These are phyloP conservation scores for Bombycilla garrulus DNA, from an alignment of 2,113 vertebrate genomes.

Conservation along the genomic window DNA sequence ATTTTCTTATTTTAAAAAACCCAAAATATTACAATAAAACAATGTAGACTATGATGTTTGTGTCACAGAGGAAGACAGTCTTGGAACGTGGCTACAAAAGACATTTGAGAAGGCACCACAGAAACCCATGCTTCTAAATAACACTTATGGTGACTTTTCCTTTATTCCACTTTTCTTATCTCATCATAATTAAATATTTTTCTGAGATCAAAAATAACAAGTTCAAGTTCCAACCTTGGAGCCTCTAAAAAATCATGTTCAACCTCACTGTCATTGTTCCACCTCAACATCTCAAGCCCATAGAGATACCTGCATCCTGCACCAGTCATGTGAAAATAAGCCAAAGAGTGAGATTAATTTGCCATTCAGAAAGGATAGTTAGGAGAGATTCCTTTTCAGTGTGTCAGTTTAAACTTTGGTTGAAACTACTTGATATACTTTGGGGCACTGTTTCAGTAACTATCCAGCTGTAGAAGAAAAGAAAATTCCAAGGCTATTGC, in stretches of 20 bases:
- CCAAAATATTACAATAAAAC: constrained; percentile 3
- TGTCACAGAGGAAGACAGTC: neutral
- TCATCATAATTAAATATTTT: neutral
- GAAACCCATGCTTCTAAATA: neutral
- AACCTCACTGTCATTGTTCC: neutral
- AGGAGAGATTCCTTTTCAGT: neutral
- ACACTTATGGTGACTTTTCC: neutral
- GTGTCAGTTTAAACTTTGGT: neutral
- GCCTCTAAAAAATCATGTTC: neutral
- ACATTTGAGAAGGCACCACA: neutral
- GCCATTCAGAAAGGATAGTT: neutral
- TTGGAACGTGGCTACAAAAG: neutral
- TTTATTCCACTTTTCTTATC: neutral
- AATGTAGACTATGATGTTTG: neutral
- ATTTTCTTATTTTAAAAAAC: constrained; percentile 1
- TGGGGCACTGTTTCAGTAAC: neutral
- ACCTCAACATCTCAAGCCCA: neutral
- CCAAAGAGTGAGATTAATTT: neutral
- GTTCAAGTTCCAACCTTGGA: neutral
- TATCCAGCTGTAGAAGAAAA: neutral
- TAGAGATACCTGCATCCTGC: neutral
- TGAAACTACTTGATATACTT: neutral
- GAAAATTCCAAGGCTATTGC: neutral
- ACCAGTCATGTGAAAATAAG: neutral
- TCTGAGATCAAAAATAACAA: neutral